A percentile compares a stretch with the other conserved stretches of the same genome.
These are phyloP conservation scores for Matsumyia berberina DNA, from an alignment of 2,888 invertebrate genomes.

Conservation along the genomic window DNA sequence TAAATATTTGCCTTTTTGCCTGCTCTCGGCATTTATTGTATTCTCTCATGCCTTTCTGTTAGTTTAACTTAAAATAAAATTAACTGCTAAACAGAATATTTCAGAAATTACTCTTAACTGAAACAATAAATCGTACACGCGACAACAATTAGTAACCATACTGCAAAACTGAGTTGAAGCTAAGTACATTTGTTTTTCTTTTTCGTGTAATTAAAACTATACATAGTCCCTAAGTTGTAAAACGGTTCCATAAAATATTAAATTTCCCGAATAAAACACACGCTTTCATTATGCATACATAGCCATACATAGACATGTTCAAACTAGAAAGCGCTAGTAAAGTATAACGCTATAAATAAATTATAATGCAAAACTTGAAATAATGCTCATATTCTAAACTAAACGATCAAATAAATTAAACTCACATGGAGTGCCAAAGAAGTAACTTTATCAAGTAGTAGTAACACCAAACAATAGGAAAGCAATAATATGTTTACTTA, in stretches of 20 bases:
- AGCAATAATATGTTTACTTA: constrained; percentile 67
- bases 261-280: constrained; percentile 12
- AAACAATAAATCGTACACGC: constrained; percentile 6
- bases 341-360: constrained; percentile 19
- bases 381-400: constrained; percentile 53
- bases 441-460: constrained; percentile 57
- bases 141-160: constrained; percentile 3
- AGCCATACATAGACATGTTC: constrained; percentile 21
- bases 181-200: not conserved
- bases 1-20: not conserved
- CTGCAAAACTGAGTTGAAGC: not conserved
- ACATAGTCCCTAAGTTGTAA: not conserved
- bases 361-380: constrained; percentile 19
- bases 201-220: not conserved
- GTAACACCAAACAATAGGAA: constrained; percentile 63
- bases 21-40: not conserved
- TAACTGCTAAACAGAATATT: not conserved
- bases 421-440: constrained; percentile 44
- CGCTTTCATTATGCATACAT: not conserved
- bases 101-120: constrained; percentile 15
- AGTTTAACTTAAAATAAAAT: not conserved
- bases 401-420: constrained; percentile 37
- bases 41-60: not conserved
- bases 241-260: constrained; percentile 4
- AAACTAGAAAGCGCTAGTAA: constrained; percentile 36